Conservation (phyloP, 1,140 invertebrate genomes). For the Melanaphis sacchari region DNA sequence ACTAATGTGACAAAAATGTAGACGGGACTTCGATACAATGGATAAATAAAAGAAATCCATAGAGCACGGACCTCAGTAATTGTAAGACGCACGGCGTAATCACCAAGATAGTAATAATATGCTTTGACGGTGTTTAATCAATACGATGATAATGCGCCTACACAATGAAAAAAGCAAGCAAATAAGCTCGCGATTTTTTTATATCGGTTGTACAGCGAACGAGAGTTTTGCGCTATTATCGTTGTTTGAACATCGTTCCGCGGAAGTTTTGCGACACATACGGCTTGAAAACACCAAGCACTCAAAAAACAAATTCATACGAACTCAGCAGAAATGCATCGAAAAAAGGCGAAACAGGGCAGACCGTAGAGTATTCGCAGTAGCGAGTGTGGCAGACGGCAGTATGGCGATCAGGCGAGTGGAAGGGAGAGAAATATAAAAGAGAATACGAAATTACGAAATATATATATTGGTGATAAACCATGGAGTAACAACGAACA, state of each 20-base stretch:
- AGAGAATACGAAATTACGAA: slow-evolving; percentile 50
- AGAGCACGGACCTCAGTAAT: neutral
- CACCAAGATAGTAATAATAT: slow-evolving; percentile 23
- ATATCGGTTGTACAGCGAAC: neutral
- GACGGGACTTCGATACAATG: neutral
- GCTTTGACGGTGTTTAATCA: slow-evolving; percentile 29
- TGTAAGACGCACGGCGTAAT: slow-evolving; percentile 9
- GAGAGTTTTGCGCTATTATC: neutral
- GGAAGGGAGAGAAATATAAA: neutral
- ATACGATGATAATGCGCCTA: slow-evolving; percentile 25
- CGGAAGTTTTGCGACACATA: neutral
- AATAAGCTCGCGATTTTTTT: neutral
- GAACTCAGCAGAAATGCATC: neutral
- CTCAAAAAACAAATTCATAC: neutral
- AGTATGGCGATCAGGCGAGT: neutral
- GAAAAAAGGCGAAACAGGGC: neutral
- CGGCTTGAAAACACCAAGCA: neutral
- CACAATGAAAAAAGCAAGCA: slow-evolving; percentile 12
- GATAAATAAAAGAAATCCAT: neutral
- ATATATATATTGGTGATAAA: slow-evolving; percentile 12
- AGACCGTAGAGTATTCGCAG: neutral
- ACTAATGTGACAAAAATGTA: neutral
- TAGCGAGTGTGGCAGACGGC: neutral
- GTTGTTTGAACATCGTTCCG: neutral
- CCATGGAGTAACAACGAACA: slow-evolving; percentile 32